These are phyloP conservation scores for Octodonta nipae DNA, from an alignment of 2,888 invertebrate genomes.

Conservation along the genomic window DNA sequence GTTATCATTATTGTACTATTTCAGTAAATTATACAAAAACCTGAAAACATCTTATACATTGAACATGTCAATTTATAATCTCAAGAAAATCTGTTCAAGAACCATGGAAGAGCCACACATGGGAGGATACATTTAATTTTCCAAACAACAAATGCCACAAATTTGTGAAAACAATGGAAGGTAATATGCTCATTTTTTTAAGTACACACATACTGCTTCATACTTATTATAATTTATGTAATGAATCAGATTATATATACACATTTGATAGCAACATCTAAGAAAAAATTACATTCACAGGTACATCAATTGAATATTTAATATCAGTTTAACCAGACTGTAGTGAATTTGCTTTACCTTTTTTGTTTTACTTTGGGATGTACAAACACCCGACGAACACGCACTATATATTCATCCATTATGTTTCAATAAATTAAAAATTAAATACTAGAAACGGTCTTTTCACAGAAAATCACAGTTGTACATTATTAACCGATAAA, in stretches of 20 bases:
- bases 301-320: conserved; percentile 27
- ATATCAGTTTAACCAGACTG: conserved; percentile 4
- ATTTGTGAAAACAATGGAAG: no score
- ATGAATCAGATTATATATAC: conserved; percentile 18
- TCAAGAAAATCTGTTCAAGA: no score
- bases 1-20: no score
- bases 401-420: conserved; percentile 7
- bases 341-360: background rate
- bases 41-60: no score
- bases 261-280: conserved; percentile 28
- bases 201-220: no score
- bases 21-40: no score
- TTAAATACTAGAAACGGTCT: conserved; percentile 21
- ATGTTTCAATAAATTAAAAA: conserved; percentile 17
- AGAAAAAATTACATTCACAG: conserved; percentile 28
- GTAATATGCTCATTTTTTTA: no score
- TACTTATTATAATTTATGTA: conserved; percentile 6
- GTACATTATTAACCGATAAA: conserved; percentile 18
- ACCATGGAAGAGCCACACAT: no score
- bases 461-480: conserved; percentile 28
- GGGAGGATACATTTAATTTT: no score
- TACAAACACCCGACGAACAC: conserved; percentile 10
- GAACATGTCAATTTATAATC: no score
- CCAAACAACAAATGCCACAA: no score
- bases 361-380: conserved; percentile 5